phyloP scores from a whole-genome alignment of 2,797 vertebrate genomes.

The Cossypha polioptera region DNA sequence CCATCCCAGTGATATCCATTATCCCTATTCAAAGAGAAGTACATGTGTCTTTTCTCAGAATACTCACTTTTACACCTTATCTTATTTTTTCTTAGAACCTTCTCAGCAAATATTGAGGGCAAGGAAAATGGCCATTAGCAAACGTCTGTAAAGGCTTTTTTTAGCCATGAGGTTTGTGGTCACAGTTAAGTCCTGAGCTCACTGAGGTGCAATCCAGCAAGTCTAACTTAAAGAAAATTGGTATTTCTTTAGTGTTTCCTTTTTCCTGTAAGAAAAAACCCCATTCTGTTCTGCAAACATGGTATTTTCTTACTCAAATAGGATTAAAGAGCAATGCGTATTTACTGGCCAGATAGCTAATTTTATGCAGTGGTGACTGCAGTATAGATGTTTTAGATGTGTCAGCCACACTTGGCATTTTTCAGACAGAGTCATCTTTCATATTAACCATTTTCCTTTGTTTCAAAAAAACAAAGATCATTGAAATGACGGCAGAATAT shows the following conservation, averaged over 20 bases:
- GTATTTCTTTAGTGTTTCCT: not conserved
- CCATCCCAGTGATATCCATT: not conserved
- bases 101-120: not conserved
- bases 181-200: not conserved
- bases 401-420: not conserved
- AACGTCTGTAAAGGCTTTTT: not conserved
- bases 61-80: not conserved
- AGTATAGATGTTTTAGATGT: not conserved
- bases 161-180: not conserved
- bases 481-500: not conserved
- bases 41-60: not conserved
- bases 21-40: not conserved
- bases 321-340: not conserved
- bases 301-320: not conserved
- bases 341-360: not conserved
- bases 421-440: not conserved
- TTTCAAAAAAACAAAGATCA: not conserved
- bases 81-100: not conserved
- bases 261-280: not conserved
- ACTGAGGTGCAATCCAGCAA: not conserved
- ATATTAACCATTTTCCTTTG: not conserved
- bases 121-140: not conserved
- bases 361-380: not conserved
- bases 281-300: not conserved
- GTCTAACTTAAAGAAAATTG: not conserved